phyloP scores from a whole-genome alignment of 2,888 invertebrate genomes.

The Mongoloraphidia duomilia region DNA sequence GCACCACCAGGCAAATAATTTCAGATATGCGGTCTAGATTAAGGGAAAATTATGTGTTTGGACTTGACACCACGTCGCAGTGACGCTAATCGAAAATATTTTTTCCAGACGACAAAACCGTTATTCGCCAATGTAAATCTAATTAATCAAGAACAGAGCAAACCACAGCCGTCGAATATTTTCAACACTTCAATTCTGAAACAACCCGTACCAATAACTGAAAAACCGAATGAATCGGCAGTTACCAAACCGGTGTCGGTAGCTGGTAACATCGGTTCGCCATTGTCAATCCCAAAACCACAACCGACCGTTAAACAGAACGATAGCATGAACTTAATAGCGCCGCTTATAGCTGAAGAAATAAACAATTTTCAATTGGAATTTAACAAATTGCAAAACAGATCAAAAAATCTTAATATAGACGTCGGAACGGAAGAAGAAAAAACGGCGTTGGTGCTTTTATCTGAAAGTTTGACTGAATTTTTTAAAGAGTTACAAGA shows the following conservation, averaged over 20 bases:
- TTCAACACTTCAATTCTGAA: neutral
- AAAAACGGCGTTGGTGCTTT: slow-evolving; percentile 34
- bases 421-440: slow-evolving; percentile 44
- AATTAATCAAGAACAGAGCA: neutral
- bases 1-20: too few relatives aligned
- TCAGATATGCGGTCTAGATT: too few relatives aligned
- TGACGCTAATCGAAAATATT: too few relatives aligned
- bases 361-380: slow-evolving; percentile 51
- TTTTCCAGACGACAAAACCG: too few relatives aligned
- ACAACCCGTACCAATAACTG: neutral
- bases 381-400: slow-evolving; percentile 41
- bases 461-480: slow-evolving; percentile 37
- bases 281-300: neutral
- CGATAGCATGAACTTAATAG: slow-evolving; percentile 29
- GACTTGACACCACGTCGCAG: too few relatives aligned
- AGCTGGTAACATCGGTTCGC: neutral
- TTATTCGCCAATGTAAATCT: too few relatives aligned
- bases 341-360: slow-evolving; percentile 47
- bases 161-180: slow-evolving; percentile 4
- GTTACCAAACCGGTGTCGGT: neutral
- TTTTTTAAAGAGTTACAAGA: slow-evolving; percentile 48
- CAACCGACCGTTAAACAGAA: slow-evolving; percentile 10
- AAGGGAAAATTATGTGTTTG: too few relatives aligned
- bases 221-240: neutral
- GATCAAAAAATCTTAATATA: slow-evolving; percentile 35